A percentile compares a stretch with the other conserved stretches of the same genome.
phyloP scores from a whole-genome alignment of 2,888 invertebrate species.

The Apamea sordens region DNA sequence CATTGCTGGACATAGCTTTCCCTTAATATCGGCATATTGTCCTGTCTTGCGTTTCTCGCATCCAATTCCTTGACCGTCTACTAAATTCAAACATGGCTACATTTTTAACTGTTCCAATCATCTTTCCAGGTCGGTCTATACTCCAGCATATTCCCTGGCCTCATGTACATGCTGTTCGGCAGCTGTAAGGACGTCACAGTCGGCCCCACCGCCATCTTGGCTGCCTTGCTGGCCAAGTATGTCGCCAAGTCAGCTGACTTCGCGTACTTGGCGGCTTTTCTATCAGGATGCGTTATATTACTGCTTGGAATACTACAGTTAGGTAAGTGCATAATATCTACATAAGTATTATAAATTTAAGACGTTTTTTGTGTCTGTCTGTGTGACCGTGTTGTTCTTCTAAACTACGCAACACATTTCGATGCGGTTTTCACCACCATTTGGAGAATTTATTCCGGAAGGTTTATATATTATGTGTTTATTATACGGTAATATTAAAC shows the following conservation, averaged over 20 bases:
- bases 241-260: conserved; percentile 92
- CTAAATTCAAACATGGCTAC: neutral
- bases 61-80: neutral
- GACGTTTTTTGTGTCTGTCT: neutral
- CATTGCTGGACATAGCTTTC: no score
- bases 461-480: neutral
- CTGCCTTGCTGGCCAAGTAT: conserved; percentile 94
- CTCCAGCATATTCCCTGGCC: conserved; percentile 97
- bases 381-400: neutral
- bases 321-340: conserved; percentile 72
- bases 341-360: neutral
- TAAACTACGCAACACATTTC: neutral
- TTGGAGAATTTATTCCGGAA: neutral
- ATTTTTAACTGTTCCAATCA: neutral
- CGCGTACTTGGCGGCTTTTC: conserved; percentile 93
- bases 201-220: conserved; percentile 97
- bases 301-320: conserved; percentile 94
- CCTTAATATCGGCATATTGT: neutral
- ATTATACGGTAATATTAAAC: no score
- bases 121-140: conserved; percentile 94
- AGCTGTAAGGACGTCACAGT: conserved; percentile 94
- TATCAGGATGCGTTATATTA: conserved; percentile 94
- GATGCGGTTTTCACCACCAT: neutral
- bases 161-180: conserved; percentile 96
- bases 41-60: neutral